Percentiles rank a stretch among this genome's conserved stretches.
These are phyloP conservation scores for Dasyurus viverrinus DNA, from an alignment of 2,113 vertebrate species.

Conservation along the genomic window DNA sequence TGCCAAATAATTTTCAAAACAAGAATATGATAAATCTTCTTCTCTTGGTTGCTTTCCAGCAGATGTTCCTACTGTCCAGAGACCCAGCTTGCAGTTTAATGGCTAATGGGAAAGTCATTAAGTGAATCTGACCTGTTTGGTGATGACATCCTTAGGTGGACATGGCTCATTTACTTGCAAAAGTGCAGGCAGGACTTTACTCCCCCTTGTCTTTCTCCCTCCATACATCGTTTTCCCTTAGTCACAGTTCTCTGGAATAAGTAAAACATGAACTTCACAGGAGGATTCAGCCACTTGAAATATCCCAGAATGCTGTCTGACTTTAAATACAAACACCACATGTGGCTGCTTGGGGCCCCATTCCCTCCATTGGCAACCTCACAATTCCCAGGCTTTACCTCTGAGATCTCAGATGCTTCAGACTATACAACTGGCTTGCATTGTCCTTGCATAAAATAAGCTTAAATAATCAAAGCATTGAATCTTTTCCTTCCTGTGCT, in stretches of 20 bases:
- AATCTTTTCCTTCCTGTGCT: conserved; percentile 38
- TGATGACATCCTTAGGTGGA: not conserved
- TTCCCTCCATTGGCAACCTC: conserved; percentile 44
- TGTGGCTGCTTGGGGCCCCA: conserved; percentile 54
- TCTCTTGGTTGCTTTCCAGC: conserved; percentile 15
- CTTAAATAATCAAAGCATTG: conserved; percentile 47
- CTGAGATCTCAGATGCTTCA: conserved; percentile 44
- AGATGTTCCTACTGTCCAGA: fast-evolving
- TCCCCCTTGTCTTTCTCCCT: not conserved
- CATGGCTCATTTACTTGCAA: conserved; percentile 14
- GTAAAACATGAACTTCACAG: not conserved
- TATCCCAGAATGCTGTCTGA: conserved; percentile 17
- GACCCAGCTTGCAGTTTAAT: not conserved
- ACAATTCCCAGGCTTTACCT: conserved; percentile 1
- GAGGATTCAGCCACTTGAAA: not conserved
- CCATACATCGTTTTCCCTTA: not conserved
- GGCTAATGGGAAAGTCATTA: fast-evolving
- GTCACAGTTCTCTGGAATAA: conserved; percentile 18
- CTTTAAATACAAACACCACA: not conserved
- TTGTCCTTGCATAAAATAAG: conserved; percentile 44
- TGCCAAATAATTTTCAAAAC: conserved; percentile 29
- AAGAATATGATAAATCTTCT: conserved; percentile 1
- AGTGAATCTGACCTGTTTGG: not conserved
- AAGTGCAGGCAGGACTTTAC: not conserved
- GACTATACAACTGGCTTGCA: conserved; percentile 14